Conservation (phyloP, 2,113 vertebrate genomes). For the Saimiri boliviensis region DNA sequence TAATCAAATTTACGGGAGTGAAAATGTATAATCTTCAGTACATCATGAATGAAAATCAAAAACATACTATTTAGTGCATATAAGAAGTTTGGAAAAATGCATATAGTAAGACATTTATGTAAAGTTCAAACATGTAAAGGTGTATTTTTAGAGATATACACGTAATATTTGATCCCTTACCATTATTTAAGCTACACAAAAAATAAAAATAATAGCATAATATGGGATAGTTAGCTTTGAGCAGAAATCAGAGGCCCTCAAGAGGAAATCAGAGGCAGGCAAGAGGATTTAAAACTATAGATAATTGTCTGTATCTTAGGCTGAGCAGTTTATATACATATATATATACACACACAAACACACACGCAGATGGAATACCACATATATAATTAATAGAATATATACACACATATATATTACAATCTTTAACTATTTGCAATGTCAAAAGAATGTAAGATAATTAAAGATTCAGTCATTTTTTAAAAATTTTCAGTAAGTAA, state of each 20-base stretch:
- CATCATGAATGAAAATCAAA: background rate
- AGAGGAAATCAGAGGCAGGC: background rate
- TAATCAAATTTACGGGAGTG: background rate
- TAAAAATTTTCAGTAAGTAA: background rate
- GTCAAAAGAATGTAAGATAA: background rate
- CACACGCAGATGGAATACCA: too few species aligned
- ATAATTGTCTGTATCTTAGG: background rate
- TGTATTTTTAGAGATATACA: background rate
- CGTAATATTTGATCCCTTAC: background rate
- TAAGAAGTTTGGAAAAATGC: background rate
- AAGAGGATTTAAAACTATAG: background rate
- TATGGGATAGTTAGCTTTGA: background rate
- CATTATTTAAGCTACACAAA: background rate
- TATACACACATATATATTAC: background rate
- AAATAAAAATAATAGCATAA: background rate
- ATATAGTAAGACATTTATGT: background rate
- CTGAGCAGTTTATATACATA: background rate
- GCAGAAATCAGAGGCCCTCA: background rate
- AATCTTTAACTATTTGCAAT: background rate
- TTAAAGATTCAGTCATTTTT: background rate
- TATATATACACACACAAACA: too few species aligned
- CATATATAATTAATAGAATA: too few species aligned
- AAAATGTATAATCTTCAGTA: background rate
- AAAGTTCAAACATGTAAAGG: background rate
- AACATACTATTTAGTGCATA: background rate